A percentile compares a stretch with the other conserved stretches of the same genome.
These are phyloP conservation scores for Bufo bufo DNA, from an alignment of 2,113 vertebrate species.

Conservation along the genomic window DNA sequence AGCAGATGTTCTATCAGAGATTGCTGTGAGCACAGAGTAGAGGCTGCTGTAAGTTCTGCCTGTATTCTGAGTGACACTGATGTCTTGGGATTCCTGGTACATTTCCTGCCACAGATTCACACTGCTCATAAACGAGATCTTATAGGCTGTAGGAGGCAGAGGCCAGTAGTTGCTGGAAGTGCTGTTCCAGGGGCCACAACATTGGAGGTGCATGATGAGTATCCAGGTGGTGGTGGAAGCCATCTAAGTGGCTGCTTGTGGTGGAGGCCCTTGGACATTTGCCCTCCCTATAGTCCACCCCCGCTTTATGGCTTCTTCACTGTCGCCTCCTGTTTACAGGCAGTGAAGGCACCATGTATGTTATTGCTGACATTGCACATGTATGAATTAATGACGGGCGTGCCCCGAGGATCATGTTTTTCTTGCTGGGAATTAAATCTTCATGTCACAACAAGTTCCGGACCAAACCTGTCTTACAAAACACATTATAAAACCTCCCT, in stretches of 20 bases:
- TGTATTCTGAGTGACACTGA: no score
- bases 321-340: background rate
- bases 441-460: conserved; percentile 28
- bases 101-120: no score
- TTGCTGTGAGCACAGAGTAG: no score
- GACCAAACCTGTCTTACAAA: conserved; percentile 37
- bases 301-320: background rate
- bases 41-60: no score
- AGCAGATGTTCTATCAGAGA: no score
- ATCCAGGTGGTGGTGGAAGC: no score
- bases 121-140: no score
- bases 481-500: conserved; percentile 6
- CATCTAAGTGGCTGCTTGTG: background rate
- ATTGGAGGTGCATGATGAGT: no score
- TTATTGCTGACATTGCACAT: conserved; percentile 22
- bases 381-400: conserved; percentile 34
- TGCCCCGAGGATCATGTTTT: conserved; percentile 24
- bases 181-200: no score
- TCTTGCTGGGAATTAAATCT: background rate
- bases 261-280: background rate
- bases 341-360: background rate
- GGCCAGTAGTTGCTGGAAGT: no score
- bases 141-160: no score
- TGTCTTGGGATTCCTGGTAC: no score
- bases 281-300: background rate